Conservation (phyloP, 2,888 invertebrate species). For the Lithophane ornitopus region DNA sequence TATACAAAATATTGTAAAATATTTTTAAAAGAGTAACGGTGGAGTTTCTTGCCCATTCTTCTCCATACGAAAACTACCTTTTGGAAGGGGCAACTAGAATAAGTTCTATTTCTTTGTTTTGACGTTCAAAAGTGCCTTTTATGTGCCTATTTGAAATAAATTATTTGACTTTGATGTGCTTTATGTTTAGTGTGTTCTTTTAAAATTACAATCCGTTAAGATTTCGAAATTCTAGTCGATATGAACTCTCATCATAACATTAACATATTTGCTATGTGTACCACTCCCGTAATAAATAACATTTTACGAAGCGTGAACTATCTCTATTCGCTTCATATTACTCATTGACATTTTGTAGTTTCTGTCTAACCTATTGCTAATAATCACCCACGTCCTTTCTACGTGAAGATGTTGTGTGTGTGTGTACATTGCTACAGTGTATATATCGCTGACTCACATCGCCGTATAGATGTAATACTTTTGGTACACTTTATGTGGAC, state of each 20-base stretch:
- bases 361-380: constrained; percentile 13
- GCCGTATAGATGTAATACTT: constrained; percentile 9
- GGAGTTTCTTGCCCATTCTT: no score
- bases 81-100: no score
- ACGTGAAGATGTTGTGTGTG: constrained; percentile 3
- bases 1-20: no score
- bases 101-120: no score
- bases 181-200: not conserved
- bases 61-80: no score
- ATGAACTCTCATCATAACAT: not conserved
- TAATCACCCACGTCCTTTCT: constrained; percentile 14
- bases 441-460: constrained; percentile 39
- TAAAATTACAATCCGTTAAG: not conserved
- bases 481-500: constrained; percentile 24
- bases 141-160: no score
- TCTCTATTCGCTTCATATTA: constrained; percentile 20
- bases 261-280: not conserved
- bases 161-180: no score
- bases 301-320: constrained; percentile 19
- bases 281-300: constrained; percentile 5
- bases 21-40: no score
- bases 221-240: not conserved
- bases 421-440: not conserved
- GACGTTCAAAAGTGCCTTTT: no score
- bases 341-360: constrained; percentile 20